Conservation (phyloP, 2,797 vertebrate species). For the Sardinella longiceps region DNA sequence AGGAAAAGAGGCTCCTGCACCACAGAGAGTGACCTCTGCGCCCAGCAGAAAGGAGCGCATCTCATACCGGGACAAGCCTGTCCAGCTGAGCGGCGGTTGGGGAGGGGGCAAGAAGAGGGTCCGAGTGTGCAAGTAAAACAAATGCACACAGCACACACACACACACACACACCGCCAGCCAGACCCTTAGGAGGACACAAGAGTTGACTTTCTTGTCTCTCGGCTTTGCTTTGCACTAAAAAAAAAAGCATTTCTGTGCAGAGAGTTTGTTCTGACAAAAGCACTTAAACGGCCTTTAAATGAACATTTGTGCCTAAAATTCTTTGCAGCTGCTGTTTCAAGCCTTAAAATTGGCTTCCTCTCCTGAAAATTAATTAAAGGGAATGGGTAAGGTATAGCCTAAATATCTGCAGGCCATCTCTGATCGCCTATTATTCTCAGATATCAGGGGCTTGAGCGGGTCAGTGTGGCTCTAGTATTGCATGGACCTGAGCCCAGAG, state of each 20-base stretch:
- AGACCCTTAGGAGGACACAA: background rate
- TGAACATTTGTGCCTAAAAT: constrained; percentile 49
- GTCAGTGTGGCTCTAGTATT: constrained; percentile 52
- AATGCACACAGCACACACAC: background rate
- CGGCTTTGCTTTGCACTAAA: constrained; percentile 25
- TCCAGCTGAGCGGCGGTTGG: constrained; percentile 87
- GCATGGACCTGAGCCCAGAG: constrained; percentile 50
- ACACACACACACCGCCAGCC: constrained; percentile 33
- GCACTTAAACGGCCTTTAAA: constrained; percentile 44
- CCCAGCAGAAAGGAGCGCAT: constrained; percentile 81
- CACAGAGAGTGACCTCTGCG: constrained; percentile 65
- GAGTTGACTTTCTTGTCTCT: constrained; percentile 11
- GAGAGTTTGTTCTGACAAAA: constrained; percentile 40
- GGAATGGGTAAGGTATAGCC: constrained; percentile 60
- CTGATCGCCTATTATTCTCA: constrained; percentile 59
- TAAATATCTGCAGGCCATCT: constrained; percentile 71
- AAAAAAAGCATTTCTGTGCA: constrained; percentile 10
- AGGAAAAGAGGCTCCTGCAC: constrained; percentile 72
- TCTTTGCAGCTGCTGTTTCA: constrained; percentile 55
- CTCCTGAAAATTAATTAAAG: constrained; percentile 62
- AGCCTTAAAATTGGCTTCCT: constrained; percentile 53
- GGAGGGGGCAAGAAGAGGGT: constrained; percentile 87
- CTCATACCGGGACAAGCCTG: constrained; percentile 85
- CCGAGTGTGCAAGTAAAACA: constrained; percentile 70
- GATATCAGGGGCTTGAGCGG: constrained; percentile 57